These are phyloP conservation scores for Sebastes hubbsi DNA, from an alignment of 2,797 vertebrate species.

Conservation along the genomic window DNA sequence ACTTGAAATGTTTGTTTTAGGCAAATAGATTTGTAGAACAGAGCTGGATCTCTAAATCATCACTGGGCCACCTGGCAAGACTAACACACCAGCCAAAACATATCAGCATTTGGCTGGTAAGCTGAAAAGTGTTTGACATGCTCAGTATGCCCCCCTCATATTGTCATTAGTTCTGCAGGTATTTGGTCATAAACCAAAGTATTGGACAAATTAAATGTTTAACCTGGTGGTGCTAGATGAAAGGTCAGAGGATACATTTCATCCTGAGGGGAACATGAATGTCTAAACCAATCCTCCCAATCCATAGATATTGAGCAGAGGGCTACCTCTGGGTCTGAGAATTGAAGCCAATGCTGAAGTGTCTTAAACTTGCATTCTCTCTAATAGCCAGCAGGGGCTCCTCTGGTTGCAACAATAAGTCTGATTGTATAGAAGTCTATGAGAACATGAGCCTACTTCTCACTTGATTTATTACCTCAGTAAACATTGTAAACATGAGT, in stretches of 20 bases:
- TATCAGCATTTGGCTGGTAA: not conserved
- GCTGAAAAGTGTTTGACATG: not conserved
- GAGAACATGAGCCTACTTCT: too few species aligned
- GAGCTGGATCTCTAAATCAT: constrained; percentile 8
- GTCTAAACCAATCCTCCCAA: not conserved
- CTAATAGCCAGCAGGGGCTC: too few species aligned
- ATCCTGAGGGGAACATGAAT: not conserved
- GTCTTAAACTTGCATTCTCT: fast-evolving
- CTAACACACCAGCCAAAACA: not conserved
- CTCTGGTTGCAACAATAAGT: too few species aligned
- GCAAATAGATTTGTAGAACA: constrained; percentile 3
- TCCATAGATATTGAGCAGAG: not conserved
- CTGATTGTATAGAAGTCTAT: too few species aligned
- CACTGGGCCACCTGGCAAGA: not conserved
- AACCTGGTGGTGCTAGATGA: not conserved
- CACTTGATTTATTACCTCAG: too few species aligned
- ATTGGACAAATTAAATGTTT: not conserved
- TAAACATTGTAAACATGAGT: too few species aligned
- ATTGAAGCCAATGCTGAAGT: fast-evolving
- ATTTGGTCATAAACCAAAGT: not conserved
- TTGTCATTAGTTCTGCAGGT: not conserved
- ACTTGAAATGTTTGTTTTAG: constrained; percentile 2
- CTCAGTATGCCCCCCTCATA: not conserved
- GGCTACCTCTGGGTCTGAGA: too few species aligned
- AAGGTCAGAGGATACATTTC: not conserved